A percentile compares a stretch with the other conserved stretches of the same genome.
These are phyloP conservation scores for Maccullochella peelii DNA, from an alignment of 2,113 vertebrate genomes.

Conservation along the genomic window DNA sequence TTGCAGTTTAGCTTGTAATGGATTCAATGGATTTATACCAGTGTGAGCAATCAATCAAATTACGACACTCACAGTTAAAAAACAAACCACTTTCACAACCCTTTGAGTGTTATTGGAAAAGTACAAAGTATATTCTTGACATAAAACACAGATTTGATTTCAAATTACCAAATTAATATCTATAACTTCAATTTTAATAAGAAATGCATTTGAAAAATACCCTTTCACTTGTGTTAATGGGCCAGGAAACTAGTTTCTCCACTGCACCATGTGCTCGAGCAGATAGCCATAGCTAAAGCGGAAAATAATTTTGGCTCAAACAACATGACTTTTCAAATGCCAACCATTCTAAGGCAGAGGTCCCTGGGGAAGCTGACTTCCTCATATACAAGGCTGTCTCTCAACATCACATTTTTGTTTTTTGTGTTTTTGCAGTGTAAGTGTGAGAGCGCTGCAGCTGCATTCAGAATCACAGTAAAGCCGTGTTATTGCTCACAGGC, in stretches of 20 bases:
- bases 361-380: slow-evolving; percentile 66
- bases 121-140: background rate
- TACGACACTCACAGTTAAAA: background rate
- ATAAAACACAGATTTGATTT: background rate
- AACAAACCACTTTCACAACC: background rate
- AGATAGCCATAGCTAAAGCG: background rate
- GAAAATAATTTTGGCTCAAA: slow-evolving; percentile 26
- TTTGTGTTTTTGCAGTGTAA: background rate
- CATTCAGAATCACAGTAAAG: slow-evolving; percentile 29
- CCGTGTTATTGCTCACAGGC: slow-evolving; percentile 54
- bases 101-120: background rate
- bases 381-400: slow-evolving; percentile 57
- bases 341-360: slow-evolving; percentile 7
- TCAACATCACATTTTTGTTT: slow-evolving; percentile 36
- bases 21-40: background rate
- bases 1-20: background rate
- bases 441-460: slow-evolving; percentile 49
- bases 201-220: background rate
- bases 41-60: background rate
- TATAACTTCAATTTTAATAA: background rate
- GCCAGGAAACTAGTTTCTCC: slow-evolving; percentile 47
- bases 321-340: slow-evolving; percentile 55
- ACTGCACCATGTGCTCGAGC: slow-evolving; percentile 9
- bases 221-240: background rate
- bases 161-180: background rate